These are phyloP conservation scores for Hephaestus fuliginosus DNA, from an alignment of 2,797 vertebrate genomes.

Conservation along the genomic window DNA sequence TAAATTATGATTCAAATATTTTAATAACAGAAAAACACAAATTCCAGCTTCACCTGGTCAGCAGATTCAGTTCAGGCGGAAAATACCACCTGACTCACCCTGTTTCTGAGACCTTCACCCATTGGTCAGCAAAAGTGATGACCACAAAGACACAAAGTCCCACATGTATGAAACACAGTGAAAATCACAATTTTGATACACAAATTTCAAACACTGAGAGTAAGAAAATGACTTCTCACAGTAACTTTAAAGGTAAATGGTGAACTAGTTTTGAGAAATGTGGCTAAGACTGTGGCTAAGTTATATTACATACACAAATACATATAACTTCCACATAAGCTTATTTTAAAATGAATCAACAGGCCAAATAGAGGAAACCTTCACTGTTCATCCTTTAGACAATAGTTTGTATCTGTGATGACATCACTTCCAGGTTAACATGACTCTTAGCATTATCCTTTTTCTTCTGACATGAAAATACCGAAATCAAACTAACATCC, in stretches of 20 bases:
- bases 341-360: background rate
- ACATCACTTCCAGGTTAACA: background rate
- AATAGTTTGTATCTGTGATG: background rate
- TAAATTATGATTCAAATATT: background rate
- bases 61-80: background rate
- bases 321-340: background rate
- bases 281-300: background rate
- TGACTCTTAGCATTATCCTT: background rate
- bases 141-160: conserved; percentile 4
- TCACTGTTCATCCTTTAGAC: background rate
- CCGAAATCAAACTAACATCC: background rate
- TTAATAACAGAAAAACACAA: background rate
- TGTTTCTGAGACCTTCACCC: background rate
- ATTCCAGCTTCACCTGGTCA: background rate
- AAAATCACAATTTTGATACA: background rate
- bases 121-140: background rate
- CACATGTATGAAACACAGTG: background rate
- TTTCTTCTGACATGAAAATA: background rate
- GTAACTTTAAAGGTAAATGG: conserved; percentile 5
- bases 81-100: background rate
- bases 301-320: background rate
- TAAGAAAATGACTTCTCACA: background rate
- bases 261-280: background rate
- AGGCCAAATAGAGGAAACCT: background rate
- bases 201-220: background rate